These are phyloP conservation scores for Phoronis australis DNA, from an alignment of 2,888 invertebrate genomes.

Conservation along the genomic window DNA sequence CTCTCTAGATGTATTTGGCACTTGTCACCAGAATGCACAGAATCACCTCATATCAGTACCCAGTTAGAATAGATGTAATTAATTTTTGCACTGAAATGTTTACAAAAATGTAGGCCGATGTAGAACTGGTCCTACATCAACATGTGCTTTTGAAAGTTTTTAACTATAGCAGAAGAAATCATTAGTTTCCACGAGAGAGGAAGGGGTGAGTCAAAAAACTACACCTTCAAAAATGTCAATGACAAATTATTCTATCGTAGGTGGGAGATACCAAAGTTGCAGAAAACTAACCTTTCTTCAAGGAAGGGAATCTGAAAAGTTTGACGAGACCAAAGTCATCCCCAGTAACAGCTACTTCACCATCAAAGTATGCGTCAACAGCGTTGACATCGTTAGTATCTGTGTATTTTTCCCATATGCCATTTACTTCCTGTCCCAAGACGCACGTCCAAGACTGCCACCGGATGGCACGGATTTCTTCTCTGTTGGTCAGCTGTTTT, in stretches of 20 bases:
- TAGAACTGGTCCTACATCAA: too few species aligned
- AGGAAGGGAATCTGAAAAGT: constrained; percentile 48
- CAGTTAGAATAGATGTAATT: too few species aligned
- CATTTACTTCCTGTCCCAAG: constrained; percentile 50
- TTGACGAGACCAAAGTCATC: constrained; percentile 53
- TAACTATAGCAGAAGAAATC: not conserved
- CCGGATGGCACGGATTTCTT: constrained; percentile 43
- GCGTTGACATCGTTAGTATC: constrained; percentile 53
- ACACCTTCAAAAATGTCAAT: not conserved
- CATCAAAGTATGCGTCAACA: constrained; percentile 42
- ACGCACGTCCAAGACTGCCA: constrained; percentile 52
- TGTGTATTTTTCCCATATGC: constrained; percentile 53
- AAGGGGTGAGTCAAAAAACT: not conserved
- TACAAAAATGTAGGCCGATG: too few species aligned
- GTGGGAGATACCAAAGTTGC: not conserved
- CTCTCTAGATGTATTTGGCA: too few species aligned
- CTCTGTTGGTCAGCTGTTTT: constrained; percentile 46
- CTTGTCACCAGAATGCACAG: too few species aligned
- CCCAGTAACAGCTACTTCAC: constrained; percentile 44
- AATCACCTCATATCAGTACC: too few species aligned
- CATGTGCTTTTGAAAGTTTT: not conserved
- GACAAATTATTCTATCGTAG: not conserved
- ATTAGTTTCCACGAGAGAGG: too few species aligned
- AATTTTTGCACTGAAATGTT: too few species aligned
- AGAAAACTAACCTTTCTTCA: constrained; percentile 43